Evolutionary conservation across 2,113 vertebrate genomes (phyloP), one percentile per base, ranked within the genome.

Genomic region (Camelus bactrianus): DNA sequence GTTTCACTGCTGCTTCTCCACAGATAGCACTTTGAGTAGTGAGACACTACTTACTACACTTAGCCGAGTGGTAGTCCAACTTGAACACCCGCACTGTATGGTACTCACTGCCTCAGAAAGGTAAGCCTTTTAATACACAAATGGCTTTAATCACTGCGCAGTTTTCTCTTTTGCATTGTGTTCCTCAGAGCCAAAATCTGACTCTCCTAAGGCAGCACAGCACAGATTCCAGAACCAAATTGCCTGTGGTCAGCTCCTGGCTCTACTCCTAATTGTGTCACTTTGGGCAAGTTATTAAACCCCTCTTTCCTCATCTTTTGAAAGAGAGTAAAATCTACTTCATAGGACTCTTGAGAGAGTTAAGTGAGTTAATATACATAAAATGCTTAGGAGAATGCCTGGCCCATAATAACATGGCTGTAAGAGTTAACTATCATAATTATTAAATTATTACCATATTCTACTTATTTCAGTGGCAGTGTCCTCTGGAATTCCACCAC

Each of bases 271-370:
- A 70, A 42, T 20, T 52, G 30, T 65, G 35, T 85, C 48, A 89
- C 64, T 89, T 72, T 24, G 38, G 72, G 92, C 84, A 89, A 77
- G 30, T 77, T 73, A 69, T 46, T 77, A 50, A 73, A 79, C 89
- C 84, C 11, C 26, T 80, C 24, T 96, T 92, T 81, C 46, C 69
- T 91, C 73, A 28, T 93, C 69, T 93, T 86, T 85, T 91, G 76
- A 87, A 90, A 86, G 87, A 82, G 13, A 73, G 46, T 67, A 69
- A 30, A 8, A 24, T 76, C 58, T 95, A 32, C 30, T 73, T 91
- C 52, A 54, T 38, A 75, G 26, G 42, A 75, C 52, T 88, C 54
- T 76, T 84, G 32, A 83, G 73, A 89, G 15, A 92, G 42, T 52
- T 92, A 38, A 76, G 50, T 76, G 60, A 93, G n/a, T 54, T 62